A percentile compares a stretch with the other conserved stretches of the same genome.
Conservation (phyloP, 2,797 vertebrate genomes). For the Microtus californicus region DNA sequence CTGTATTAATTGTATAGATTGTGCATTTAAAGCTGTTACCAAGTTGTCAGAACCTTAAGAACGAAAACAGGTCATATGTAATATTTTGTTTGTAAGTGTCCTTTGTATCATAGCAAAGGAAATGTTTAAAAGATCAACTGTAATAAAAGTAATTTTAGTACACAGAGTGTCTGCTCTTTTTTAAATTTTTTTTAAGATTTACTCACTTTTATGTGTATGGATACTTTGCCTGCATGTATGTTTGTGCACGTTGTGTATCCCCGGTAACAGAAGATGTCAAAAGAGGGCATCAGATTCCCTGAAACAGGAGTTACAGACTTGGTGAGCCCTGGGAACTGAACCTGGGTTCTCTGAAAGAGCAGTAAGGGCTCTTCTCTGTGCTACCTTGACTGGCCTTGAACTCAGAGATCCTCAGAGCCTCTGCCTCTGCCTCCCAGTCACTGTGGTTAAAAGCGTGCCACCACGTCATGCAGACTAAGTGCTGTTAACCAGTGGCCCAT, state of each 20-base stretch:
- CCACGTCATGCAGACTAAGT: neutral
- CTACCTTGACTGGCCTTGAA: neutral
- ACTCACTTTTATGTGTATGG: neutral
- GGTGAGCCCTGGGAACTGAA: neutral
- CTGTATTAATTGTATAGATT: slow-evolving; percentile 99
- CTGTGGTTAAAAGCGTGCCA: too few species aligned
- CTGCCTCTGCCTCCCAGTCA: neutral
- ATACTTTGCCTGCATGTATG: neutral
- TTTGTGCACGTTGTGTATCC: neutral
- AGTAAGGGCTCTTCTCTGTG: neutral
- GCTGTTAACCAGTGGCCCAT: neutral
- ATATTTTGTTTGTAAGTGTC: slow-evolving; percentile 99
- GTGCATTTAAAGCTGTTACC: slow-evolving; percentile 96
- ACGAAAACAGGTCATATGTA: slow-evolving; percentile 96
- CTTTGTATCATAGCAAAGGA: slow-evolving; percentile 98
- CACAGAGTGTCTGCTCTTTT: slow-evolving; percentile 84
- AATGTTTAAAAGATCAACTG: slow-evolving; percentile 98
- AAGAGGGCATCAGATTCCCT: neutral
- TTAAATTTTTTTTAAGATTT: neutral
- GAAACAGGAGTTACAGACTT: neutral
- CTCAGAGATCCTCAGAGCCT: neutral
- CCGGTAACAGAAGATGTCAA: neutral
- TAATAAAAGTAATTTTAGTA: slow-evolving; percentile 99
- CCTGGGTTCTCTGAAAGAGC: neutral
- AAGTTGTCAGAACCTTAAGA: slow-evolving; percentile 95